Conservation (phyloP, 2,888 invertebrate species). For the Eulithis testata region DNA sequence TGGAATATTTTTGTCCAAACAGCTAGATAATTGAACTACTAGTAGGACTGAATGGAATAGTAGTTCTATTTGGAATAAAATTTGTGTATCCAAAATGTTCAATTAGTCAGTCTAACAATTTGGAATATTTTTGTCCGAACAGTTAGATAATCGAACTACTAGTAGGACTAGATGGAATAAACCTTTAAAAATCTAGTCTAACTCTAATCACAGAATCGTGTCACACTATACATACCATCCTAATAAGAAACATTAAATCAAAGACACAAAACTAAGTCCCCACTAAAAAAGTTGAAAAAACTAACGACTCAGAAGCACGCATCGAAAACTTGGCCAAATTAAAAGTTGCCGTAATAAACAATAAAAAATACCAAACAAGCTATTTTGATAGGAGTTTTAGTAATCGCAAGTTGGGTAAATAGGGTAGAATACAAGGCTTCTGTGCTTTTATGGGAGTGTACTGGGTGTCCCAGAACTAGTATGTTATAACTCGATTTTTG, state of each 20-base stretch:
- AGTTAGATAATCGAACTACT: no score
- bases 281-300: conserved; percentile 76
- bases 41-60: no score
- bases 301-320: conserved; percentile 79
- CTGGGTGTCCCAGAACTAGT: conserved; percentile 18
- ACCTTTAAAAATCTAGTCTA: no score
- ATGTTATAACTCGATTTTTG: no score
- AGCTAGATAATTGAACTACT: no score
- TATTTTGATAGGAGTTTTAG: conserved; percentile 65
- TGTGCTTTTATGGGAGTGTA: conserved; percentile 37
- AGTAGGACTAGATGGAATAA: no score
- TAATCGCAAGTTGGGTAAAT: conserved; percentile 58
- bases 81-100: no score
- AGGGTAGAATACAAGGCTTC: conserved; percentile 43
- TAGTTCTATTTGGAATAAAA: no score
- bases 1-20: no score
- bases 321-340: conserved; percentile 80
- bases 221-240: conserved; percentile 62
- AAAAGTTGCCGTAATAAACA: conserved; percentile 83
- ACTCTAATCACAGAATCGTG: conserved; percentile 43
- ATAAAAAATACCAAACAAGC: conserved; percentile 74
- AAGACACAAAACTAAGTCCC: conserved; percentile 70
- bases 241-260: conserved; percentile 74
- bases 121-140: no score
- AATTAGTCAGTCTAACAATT: no score